phyloP scores from a whole-genome alignment of 2,888 invertebrate genomes.

The Athripsodes cinereus region DNA sequence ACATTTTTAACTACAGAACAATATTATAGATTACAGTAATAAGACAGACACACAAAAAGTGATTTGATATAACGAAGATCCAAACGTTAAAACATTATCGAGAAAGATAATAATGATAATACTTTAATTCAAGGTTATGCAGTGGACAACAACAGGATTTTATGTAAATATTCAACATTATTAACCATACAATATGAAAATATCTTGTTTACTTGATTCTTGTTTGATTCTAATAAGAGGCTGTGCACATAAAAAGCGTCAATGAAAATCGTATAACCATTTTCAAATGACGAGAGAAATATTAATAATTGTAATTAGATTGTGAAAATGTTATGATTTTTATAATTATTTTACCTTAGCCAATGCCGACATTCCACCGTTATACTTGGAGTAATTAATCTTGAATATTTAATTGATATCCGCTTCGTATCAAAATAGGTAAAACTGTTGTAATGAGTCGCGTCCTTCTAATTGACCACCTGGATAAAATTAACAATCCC shows the following conservation, averaged over 20 bases:
- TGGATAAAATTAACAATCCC: background rate
- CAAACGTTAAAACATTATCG: too few relatives aligned
- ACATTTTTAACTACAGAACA: too few relatives aligned
- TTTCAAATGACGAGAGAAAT: too few relatives aligned
- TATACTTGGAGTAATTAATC: constrained; percentile 62
- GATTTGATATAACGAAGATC: too few relatives aligned
- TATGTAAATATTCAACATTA: constrained; percentile 1
- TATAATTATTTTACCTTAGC: constrained; percentile 54
- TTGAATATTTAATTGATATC: constrained; percentile 35
- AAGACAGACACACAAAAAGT: too few relatives aligned
- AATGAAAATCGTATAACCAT: constrained; percentile 19
- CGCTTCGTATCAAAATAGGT: background rate
- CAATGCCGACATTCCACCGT: constrained; percentile 59
- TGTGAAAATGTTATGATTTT: constrained; percentile 16
- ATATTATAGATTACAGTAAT: too few relatives aligned
- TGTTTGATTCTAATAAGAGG: constrained; percentile 9
- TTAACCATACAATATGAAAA: background rate
- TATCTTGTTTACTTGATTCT: background rate
- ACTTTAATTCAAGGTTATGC: background rate
- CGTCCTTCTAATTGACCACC: constrained; percentile 1
- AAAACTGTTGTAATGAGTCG: constrained; percentile 1
- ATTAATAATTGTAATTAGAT: constrained; percentile 30
- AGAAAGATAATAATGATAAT: too few relatives aligned
- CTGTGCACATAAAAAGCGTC: too few relatives aligned
- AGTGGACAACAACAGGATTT: background rate